A percentile compares a stretch with the other conserved stretches of the same genome.
These are phyloP conservation scores for Drosophila maculinotata DNA, from an alignment of 2,888 invertebrate genomes.

Conservation along the genomic window DNA sequence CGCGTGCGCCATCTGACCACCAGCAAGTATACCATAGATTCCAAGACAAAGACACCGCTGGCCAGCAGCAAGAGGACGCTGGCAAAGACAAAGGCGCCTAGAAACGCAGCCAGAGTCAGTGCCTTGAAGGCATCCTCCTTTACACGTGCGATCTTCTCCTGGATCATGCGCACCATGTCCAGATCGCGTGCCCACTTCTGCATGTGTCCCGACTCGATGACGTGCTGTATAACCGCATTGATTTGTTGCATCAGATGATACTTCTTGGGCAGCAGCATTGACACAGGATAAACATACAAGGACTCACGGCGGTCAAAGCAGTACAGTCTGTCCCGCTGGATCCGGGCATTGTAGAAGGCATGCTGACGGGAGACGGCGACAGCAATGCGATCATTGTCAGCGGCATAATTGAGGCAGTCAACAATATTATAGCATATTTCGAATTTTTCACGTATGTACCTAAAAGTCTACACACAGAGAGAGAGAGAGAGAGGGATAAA, in stretches of 20 bases:
- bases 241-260: conserved; percentile 83
- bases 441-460: conserved; percentile 81
- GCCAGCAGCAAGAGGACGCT: conserved; percentile 55
- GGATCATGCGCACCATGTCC: conserved; percentile 75
- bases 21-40: conserved; percentile 57
- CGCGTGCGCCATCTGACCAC: conserved; percentile 57
- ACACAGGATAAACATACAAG: conserved; percentile 82
- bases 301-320: conserved; percentile 83
- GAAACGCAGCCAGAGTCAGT: conserved; percentile 73
- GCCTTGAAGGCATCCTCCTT: conserved; percentile 65
- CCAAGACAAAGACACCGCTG: conserved; percentile 58
- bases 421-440: conserved; percentile 82
- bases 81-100: conserved; percentile 74
- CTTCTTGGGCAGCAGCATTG: conserved; percentile 82
- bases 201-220: conserved; percentile 84
- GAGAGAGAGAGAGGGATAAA: not conserved
- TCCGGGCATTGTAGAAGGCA: conserved; percentile 81
- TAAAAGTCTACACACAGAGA: conserved; percentile 68
- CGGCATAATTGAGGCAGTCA: conserved; percentile 78
- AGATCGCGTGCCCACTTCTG: conserved; percentile 83
- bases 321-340: conserved; percentile 78
- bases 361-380: conserved; percentile 83
- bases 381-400: conserved; percentile 69
- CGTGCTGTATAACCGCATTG: conserved; percentile 81
- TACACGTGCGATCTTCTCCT: conserved; percentile 64